Percentiles rank a stretch among this genome's conserved stretches.
Evolutionary conservation across 37 sponge, comb jelly and placozoan species (phyloP).

Genomic region (Dysidea cf. avara): DNA sequence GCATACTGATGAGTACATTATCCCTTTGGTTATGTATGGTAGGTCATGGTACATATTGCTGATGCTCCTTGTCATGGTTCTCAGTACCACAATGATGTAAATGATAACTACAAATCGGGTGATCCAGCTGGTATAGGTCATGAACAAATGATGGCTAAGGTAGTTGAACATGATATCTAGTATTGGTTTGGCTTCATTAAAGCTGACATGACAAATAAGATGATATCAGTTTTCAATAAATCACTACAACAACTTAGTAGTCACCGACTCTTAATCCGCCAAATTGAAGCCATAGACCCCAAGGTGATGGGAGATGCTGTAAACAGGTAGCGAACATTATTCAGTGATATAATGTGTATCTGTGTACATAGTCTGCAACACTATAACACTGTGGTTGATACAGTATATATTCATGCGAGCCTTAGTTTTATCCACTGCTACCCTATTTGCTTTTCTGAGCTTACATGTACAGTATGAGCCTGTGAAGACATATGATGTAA

Average conservation of each 20-base stretch:
- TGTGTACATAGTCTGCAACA: too few relatives aligned
- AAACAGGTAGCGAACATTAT: too few relatives aligned
- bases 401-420: too few relatives aligned
- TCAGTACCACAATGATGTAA: conserved; percentile 44
- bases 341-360: too few relatives aligned
- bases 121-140: conserved; percentile 72
- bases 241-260: conserved; percentile 35
- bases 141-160: conserved; percentile 61
- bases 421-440: too few relatives aligned
- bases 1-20: too few relatives aligned
- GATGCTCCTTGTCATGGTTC: conserved; percentile 77
- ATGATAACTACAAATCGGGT: conserved; percentile 63
- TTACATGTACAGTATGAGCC: too few relatives aligned
- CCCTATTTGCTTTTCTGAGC: too few relatives aligned
- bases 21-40: too few relatives aligned
- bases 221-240: conserved; percentile 73
- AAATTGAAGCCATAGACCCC: conserved; percentile 60
- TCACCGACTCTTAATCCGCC: conserved; percentile 49
- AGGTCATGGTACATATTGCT: conserved; percentile 81
- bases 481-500: too few relatives aligned
- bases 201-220: conserved; percentile 51
- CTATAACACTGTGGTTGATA: too few relatives aligned
- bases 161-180: conserved; percentile 40
- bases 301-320: conserved; percentile 45
- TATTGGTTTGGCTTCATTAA: conserved; percentile 86